phyloP scores from a whole-genome alignment of 2,113 vertebrate species.

The Xiphias gladius region DNA sequence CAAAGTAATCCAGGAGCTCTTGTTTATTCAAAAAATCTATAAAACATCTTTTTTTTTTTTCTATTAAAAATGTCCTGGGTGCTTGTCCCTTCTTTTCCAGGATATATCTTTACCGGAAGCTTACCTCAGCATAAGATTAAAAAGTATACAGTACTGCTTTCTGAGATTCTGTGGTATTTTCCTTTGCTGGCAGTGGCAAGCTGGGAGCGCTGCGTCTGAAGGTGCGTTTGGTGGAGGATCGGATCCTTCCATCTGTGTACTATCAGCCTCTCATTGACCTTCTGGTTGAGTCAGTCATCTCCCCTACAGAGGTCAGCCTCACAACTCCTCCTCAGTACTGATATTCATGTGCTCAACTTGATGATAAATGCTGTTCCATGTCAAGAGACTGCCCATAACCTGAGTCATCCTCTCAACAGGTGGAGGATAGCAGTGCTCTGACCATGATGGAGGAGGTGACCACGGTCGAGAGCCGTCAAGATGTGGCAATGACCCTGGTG shows the following conservation, averaged over 20 bases:
- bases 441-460: constrained; percentile 91
- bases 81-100: not conserved
- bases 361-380: not conserved
- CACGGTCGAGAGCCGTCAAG: constrained; percentile 89
- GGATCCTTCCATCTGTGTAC: constrained; percentile 84
- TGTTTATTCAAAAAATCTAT: not conserved
- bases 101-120: not conserved
- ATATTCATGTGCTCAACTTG: constrained; percentile 27
- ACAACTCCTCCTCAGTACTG: constrained; percentile 16
- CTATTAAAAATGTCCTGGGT: too few species aligned
- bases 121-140: not conserved
- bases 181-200: constrained; percentile 79
- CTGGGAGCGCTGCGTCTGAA: constrained; percentile 91
- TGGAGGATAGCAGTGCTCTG: constrained; percentile 82
- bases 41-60: not conserved
- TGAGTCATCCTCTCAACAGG: constrained; percentile 70
- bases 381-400: constrained; percentile 1
- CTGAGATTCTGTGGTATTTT: not conserved
- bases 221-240: constrained; percentile 89
- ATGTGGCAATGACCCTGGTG: constrained; percentile 92
- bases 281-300: constrained; percentile 88
- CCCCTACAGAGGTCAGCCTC: constrained; percentile 74
- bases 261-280: constrained; percentile 90
- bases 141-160: too few species aligned
- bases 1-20: not conserved